Base-by-base conservation (phyloP, 2,113 vertebrate genomes). In the Eurystomus gularis region DNA sequence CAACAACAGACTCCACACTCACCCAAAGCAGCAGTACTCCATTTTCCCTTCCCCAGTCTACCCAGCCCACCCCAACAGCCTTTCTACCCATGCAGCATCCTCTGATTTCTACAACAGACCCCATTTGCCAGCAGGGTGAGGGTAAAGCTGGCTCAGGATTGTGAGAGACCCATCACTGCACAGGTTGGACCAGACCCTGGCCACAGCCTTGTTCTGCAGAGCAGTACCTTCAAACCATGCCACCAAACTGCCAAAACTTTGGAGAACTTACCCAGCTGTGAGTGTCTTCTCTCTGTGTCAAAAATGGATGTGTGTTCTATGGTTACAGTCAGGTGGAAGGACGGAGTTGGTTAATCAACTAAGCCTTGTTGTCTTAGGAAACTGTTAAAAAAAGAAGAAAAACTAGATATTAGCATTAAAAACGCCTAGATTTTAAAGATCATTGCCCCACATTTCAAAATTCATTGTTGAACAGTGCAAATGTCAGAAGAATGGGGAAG, bases 11-110 rank as follows among this genome's bases (percentile, higher is more conserved):
- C 37, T 25, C 25, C n/a, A 29, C 6, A 2, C 19, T 42, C 9
- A 10, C 7, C 11, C 3, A 0, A 24, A 1, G 0, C 40, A 57
- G 28, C 35, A 39, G 17, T 14, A 26, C 23, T 3, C 8, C 4
- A 1, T 62, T 42, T 40, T 19, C 12, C 42, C 20, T 6, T 24
- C 37, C 25, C 15, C 35, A 40, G 9, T 11, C 42, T 42, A 42
- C 42, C 15, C 42, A 42, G 11, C 11, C 21, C 7, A 7, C 7
- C 3, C 7, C 7, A 2, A 16, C n/a, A 57, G 6, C 4, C 17
- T n/a, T 57, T 31, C 48, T 24, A 33, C 16, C 26, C 26, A 26
- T 4, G 6, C 17, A 37, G 14, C 26, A 37, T 5, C 25, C 39
- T 60, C 51, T 0, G 3, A 31, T 33, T 19, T 24, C 24, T 28